Percentiles rank a stretch among this genome's conserved stretches.
These are phyloP conservation scores for Hippopotamyrus pictus DNA, from an alignment of 2,797 vertebrate genomes.

Conservation along the genomic window DNA sequence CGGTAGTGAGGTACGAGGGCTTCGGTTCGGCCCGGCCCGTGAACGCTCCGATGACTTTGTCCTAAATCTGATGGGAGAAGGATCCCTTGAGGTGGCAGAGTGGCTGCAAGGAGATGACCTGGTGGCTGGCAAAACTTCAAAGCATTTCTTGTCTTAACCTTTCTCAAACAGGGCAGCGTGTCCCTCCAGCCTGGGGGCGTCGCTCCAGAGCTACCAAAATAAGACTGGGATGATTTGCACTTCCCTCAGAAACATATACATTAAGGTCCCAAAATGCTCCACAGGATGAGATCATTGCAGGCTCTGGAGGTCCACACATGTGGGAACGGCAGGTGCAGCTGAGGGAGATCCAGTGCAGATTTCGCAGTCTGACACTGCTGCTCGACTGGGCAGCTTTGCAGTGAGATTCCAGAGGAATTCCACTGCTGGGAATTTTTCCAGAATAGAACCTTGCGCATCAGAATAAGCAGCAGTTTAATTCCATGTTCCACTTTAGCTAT, in stretches of 20 bases:
- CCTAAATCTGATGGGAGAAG: neutral
- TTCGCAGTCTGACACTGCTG: neutral
- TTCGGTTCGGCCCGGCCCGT: slow-evolving; percentile 11
- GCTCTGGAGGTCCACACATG: slow-evolving; percentile 18
- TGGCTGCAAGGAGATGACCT: slow-evolving; percentile 28
- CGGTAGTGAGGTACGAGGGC: slow-evolving; percentile 24
- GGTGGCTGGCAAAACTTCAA: neutral
- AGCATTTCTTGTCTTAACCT: neutral
- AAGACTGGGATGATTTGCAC: slow-evolving; percentile 36
- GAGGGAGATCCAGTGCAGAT: neutral
- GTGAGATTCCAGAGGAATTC: neutral
- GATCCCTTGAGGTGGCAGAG: slow-evolving; percentile 35
- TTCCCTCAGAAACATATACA: slow-evolving; percentile 42
- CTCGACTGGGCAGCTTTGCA: neutral
- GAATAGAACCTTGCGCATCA: neutral
- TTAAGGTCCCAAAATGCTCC: slow-evolving; percentile 62
- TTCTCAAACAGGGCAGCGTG: neutral
- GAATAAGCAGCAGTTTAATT: neutral
- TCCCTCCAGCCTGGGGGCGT: slow-evolving; percentile 25
- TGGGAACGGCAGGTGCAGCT: neutral
- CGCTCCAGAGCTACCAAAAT: slow-evolving; percentile 17
- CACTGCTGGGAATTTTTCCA: neutral
- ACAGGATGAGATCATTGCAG: slow-evolving; percentile 56
- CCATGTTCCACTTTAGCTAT: neutral
- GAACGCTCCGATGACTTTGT: slow-evolving; percentile 31